Evolutionary conservation across 2,888 invertebrate genomes (phyloP), one percentile per base, ranked within the genome.

Genomic region (Lydus trimaculatus): DNA sequence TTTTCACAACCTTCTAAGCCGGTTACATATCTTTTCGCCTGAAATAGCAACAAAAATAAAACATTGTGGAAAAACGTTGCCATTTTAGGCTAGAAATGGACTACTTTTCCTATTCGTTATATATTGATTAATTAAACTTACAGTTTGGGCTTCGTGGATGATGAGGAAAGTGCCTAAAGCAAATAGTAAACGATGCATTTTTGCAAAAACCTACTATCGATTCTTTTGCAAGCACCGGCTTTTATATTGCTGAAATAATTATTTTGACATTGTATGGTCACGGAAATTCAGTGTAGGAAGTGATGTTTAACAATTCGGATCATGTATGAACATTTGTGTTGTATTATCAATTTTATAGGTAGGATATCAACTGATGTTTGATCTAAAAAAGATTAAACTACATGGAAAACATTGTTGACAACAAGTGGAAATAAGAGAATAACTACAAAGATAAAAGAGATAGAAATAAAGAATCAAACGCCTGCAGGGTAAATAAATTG

Each of bases 401-500:
- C n/a, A n/a, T n/a, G n/a, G n/a, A n/a, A n/a, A n/a, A 63, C 56
- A 17, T 43, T 6, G 43, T 5, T 43, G 6, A 58, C 58, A 63
- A 63, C 56, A 63, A 63, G 64, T 60, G 28, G 64, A 64, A 31
- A 39, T 59, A 20, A 23, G 43, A 31, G 11, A 9, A 25, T 11
- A 5, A 25, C 17, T 25, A 58, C 25, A 58, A 67, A 64, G 64
- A 71, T n/a, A n/a, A 73, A 71, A 74, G 70, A 77, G 75, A 60
- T 74, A 13, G 39, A n/a, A 15, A 52, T 52, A 52, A 11, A 52
- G 77, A 78, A 80, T 81, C 79, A 80, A 80, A 81, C 80, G 80
- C 80, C 81, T 79, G 82, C 78, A 81, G 84, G 83, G 83, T 80
- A 84, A 84, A 84, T 84, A 84, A 84, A 84, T 84, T 84, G 84